Evolutionary conservation across 1,140 invertebrate genomes (phyloP).

Genomic region (Drosophila melanica): DNA sequence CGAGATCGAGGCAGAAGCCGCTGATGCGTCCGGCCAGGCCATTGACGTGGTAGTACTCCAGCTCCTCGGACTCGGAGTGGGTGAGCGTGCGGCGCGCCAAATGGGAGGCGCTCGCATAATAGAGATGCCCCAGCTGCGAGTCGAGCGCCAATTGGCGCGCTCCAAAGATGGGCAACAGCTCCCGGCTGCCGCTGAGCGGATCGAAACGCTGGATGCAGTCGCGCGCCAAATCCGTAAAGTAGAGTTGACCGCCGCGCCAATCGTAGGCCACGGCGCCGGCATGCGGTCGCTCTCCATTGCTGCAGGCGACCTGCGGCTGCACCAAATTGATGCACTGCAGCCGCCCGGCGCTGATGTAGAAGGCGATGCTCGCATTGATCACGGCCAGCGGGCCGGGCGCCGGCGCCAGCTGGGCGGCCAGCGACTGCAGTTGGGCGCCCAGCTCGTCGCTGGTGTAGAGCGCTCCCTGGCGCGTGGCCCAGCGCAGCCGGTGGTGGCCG

Average conservation of each 20-base stretch:
- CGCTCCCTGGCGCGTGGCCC: slow-evolving; percentile 89
- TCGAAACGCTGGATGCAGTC: slow-evolving; percentile 65
- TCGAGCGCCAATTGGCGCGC: slow-evolving; percentile 91
- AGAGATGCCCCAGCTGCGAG: slow-evolving; percentile 91
- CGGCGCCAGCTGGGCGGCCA: neutral
- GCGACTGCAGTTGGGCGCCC: slow-evolving; percentile 80
- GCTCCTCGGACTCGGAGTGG: slow-evolving; percentile 12
- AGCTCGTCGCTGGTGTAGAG: slow-evolving; percentile 89
- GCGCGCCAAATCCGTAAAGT: slow-evolving; percentile 88
- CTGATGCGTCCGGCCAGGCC: slow-evolving; percentile 85
- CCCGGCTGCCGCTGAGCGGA: slow-evolving; percentile 50
- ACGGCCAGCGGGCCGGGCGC: slow-evolving; percentile 37
- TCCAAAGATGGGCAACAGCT: slow-evolving; percentile 67
- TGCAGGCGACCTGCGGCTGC: neutral
- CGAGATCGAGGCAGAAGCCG: slow-evolving; percentile 91
- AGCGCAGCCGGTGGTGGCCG: slow-evolving; percentile 85
- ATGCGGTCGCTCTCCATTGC: slow-evolving; percentile 16
- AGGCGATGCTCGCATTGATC: slow-evolving; percentile 63
- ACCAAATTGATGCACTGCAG: slow-evolving; percentile 36
- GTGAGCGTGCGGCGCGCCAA: slow-evolving; percentile 90
- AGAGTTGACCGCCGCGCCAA: slow-evolving; percentile 94
- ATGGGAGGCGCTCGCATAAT: slow-evolving; percentile 93
- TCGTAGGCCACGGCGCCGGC: slow-evolving; percentile 93
- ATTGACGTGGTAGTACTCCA: slow-evolving; percentile 62
- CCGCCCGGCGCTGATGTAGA: slow-evolving; percentile 57